phyloP scores from a whole-genome alignment of 2,113 vertebrate genomes.

The Riparia riparia region DNA sequence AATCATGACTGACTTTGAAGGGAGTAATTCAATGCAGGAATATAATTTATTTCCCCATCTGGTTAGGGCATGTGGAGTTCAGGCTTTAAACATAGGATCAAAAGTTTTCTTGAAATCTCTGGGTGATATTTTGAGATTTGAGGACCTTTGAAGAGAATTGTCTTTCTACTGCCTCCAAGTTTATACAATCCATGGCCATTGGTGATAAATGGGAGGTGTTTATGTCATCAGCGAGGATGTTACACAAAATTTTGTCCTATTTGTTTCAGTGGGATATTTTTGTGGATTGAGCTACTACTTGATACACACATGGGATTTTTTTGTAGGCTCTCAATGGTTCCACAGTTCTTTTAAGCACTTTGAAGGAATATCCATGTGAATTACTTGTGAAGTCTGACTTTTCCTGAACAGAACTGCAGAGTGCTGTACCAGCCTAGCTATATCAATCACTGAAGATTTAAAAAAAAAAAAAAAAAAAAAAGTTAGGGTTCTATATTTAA shows the following conservation, averaged over 20 bases:
- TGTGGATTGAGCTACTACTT: not conserved
- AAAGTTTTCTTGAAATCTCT: not conserved
- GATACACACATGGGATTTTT: not conserved
- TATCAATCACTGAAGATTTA: not conserved
- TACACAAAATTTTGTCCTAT: not conserved
- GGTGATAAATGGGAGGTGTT: not conserved
- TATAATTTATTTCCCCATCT: not conserved
- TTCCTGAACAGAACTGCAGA: not conserved
- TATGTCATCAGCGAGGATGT: not conserved
- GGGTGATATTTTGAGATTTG: not conserved
- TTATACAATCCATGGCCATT: not conserved
- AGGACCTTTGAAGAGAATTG: not conserved
- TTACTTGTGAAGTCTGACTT: not conserved
- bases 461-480: not conserved
- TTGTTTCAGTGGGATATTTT: not conserved
- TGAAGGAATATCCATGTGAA: not conserved
- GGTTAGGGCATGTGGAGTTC: not conserved
- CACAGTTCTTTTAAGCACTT: not conserved
- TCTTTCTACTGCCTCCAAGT: not conserved
- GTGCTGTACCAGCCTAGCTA: not conserved
- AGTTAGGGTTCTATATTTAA: not conserved
- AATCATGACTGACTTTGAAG: not conserved
- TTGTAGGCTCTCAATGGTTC: not conserved
- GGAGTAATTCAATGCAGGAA: not conserved
- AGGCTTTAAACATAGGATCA: accelerated